These are phyloP conservation scores for Epizoanthus stellaris DNA, from an alignment of 92 coral and sea anemone genomes.

Conservation along the genomic window DNA sequence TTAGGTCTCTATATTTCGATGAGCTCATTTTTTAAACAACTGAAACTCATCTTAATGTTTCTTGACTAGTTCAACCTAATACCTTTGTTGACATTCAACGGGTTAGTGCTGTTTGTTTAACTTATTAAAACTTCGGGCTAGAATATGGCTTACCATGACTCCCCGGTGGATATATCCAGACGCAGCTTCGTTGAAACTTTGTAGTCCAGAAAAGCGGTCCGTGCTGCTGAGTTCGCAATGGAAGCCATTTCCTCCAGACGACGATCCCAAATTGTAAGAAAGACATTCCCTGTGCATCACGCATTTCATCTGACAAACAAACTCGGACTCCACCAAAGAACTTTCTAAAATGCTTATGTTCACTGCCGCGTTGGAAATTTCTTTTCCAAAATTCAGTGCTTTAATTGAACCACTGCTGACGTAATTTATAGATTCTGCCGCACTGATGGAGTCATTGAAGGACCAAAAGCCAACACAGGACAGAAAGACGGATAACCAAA, in stretches of 20 bases:
- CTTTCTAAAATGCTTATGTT: neutral
- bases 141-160: neutral
- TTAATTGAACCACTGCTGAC: neutral
- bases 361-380: neutral
- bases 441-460: too few relatives aligned
- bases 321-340: conserved; percentile 12
- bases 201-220: conserved; percentile 3
- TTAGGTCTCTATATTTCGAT: too few relatives aligned
- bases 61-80: too few relatives aligned
- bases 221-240: conserved; percentile 17
- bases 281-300: conserved; percentile 7
- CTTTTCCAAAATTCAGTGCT: conserved; percentile 23
- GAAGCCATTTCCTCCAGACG: neutral
- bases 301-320: conserved; percentile 24
- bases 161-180: conserved; percentile 18
- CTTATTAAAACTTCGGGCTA: neutral
- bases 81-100: too few relatives aligned
- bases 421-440: neutral
- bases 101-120: too few relatives aligned
- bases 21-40: too few relatives aligned
- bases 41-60: too few relatives aligned
- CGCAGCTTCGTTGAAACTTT: neutral
- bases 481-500: too few relatives aligned
- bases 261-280: conserved; percentile 7
- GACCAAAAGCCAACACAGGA: too few relatives aligned